Base-by-base conservation (phyloP, 2,888 invertebrate genomes). In the Cantharis lateralis region DNA sequence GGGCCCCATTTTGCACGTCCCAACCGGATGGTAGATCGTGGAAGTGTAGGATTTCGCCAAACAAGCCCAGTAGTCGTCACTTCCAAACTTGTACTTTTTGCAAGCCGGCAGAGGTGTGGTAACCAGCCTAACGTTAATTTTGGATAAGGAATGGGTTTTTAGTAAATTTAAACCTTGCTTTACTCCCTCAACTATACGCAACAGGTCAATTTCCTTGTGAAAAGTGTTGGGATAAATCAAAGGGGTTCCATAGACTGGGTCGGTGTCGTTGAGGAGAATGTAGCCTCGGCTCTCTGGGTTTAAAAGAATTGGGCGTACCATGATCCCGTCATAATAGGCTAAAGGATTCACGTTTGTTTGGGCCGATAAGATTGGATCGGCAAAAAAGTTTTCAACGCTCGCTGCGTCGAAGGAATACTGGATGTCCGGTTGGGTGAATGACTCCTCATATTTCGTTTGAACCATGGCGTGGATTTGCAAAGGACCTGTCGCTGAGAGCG, bases 1-100 rank as follows among this genome's bases (percentile, higher is more conserved):
- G 0, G 93, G 93, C 3, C 93, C 93, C 93, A 93, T 94, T 85
- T 93, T 93, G 84, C 93, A 93, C 0, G 93, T 93, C 0, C 93
- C 92, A 15, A 91, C 91, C 0, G 92, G 93, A 87, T 94, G 93
- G 83, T 89, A 94, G 76, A 94, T 92, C 0, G 94, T 94, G 0
- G 91, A 88, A 0, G 95, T 94, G 82, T 94, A 93, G 63, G 92
- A 90, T 79, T 89, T 91, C 0, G 91, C 88, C 3, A 93, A 84
- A 83, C 94, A 95, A 7, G 88, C 89, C 89, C 93, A 93, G 85
- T 95, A 95, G 5, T 91, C 91, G 82, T 93, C 91, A 0, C 90
- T 89, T 62, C 91, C 93, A 88, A 93, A 93, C 48, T 86, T 82
- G 76, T 90, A 89, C 0, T 87, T 85, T 7, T 87, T 85, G 85